Evolutionary conservation across 2,113 vertebrate genomes (phyloP).

Genomic region (Carlito syrichta): DNA sequence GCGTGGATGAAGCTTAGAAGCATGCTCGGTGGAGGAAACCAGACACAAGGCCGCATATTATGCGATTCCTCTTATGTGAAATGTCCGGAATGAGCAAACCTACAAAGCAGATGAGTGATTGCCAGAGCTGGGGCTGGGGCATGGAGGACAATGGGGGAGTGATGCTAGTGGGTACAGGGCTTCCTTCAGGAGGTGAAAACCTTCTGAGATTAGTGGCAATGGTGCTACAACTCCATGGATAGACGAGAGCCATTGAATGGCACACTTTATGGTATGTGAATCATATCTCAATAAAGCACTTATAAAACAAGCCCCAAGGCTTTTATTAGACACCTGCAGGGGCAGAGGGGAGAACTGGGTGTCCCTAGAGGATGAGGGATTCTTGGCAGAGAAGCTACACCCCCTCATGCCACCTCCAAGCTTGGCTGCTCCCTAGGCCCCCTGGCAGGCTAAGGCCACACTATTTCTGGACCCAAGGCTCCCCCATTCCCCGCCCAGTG

Average conservation of each 20-base stretch:
- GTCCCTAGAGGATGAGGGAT: not conserved
- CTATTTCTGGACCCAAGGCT: not conserved
- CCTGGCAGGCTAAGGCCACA: not conserved
- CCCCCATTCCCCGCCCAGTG: not conserved
- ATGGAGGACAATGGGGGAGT: accelerated
- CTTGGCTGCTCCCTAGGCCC: not conserved
- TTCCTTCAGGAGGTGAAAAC: not conserved
- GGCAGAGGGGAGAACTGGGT: not conserved
- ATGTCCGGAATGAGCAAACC: not conserved
- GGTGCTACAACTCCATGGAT: not conserved
- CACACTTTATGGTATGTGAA: not conserved
- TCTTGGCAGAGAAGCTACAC: not conserved
- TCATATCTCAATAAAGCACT: not conserved
- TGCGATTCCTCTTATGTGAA: not conserved
- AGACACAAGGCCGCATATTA: not conserved
- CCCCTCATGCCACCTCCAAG: not conserved
- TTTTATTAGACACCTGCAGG: not conserved
- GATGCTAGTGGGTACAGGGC: not conserved
- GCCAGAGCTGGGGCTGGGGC: too few relatives aligned
- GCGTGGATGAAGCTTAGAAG: not conserved
- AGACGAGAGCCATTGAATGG: not conserved
- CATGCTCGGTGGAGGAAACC: not conserved
- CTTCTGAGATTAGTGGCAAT: not conserved
- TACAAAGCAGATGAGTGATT: not conserved
- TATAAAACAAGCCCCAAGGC: not conserved